phyloP scores from a whole-genome alignment of 2,113 vertebrate genomes.

The Grammomys surdaster region DNA sequence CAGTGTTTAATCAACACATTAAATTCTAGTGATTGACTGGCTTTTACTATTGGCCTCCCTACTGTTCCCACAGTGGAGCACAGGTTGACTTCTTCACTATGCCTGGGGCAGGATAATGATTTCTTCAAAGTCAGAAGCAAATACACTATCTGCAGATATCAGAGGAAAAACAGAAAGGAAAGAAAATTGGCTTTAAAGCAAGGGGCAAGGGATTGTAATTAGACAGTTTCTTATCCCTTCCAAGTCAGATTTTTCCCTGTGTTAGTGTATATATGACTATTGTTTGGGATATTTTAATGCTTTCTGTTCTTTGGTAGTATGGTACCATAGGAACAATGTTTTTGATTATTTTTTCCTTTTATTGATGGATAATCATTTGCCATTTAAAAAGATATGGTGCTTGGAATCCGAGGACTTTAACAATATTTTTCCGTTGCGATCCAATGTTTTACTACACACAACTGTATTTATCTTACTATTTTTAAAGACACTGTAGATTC shows the following conservation, averaged over 20 bases:
- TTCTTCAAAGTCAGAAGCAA: conserved; percentile 70
- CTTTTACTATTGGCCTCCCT: conserved; percentile 59
- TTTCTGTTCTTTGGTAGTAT: conserved; percentile 65
- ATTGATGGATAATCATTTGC: conserved; percentile 55
- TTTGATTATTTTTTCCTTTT: conserved; percentile 67
- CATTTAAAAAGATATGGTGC: conserved; percentile 40
- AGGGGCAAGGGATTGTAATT: conserved; percentile 68
- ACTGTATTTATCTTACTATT: conserved; percentile 79
- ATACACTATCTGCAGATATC: conserved; percentile 36
- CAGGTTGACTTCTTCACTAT: conserved; percentile 57
- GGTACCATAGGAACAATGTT: conserved; percentile 55
- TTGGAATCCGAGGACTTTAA: conserved; percentile 57
- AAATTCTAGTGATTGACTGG: conserved; percentile 58
- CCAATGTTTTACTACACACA: conserved; percentile 63
- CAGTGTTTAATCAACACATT: conserved; percentile 69
- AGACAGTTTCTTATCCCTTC: conserved; percentile 65
- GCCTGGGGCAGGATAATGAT: conserved; percentile 59
- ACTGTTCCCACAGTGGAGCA: conserved; percentile 60
- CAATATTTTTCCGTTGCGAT: conserved; percentile 54
- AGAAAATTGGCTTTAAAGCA: conserved; percentile 66
- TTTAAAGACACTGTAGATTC: conserved; percentile 79
- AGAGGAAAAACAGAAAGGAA: conserved; percentile 47
- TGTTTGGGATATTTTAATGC: background rate
- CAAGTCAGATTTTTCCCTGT: conserved; percentile 10
- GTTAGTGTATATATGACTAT: conserved; percentile 25